Evolutionary conservation across 1,140 invertebrate species (phyloP), one percentile per base, ranked within the genome.

Genomic region (Platyscapa corneri): DNA sequence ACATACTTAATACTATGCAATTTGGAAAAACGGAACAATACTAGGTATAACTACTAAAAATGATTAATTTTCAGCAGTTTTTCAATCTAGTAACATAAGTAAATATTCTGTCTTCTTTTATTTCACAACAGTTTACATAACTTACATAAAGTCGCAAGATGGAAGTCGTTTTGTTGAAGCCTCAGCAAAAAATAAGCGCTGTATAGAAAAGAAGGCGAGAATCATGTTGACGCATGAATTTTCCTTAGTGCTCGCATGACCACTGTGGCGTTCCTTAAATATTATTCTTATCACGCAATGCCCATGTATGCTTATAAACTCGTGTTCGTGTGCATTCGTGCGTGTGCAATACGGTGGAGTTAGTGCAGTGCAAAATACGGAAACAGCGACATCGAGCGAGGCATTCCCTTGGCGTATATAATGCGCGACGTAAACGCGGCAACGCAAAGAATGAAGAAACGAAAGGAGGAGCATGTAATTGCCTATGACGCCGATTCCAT

Each of bases 401-500:
- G 14, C 64, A 67, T 67, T 67, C 64, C 14, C 64, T 67, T 2
- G 12, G n/a, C 16, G 30, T 12, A 67, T 10, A 16, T 67, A 67
- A 67, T 32, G 12, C 18, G 27, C 64, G 64, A 14, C 64, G 64
- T 10, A 16, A 3, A 32, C 32, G 64, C 67, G 32, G 8, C 16
- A 37, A 37, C 6, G 37, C 2, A 37, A 70, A 20, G 34, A 70
- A 34, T 16, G 18, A 30, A 46, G n/a, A n/a, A 75, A 75, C 0
- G 20, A 42, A 32, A 27, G 60, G n/a, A 37, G 18, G 34, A 75
- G 80, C 23, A 7, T 18, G 34, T 83, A 83, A 77, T 46, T 75
- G 37, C 53, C 72, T 75, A 30, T 20, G n/a, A 37, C 72, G 82
- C 72, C 72, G 72, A 53, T 76, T 76, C 74, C 74, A 83, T 77